Evolutionary conservation across 2,113 vertebrate genomes (phyloP), one percentile per base, ranked within the genome.

Genomic region (Orientallactaga bullata): DNA sequence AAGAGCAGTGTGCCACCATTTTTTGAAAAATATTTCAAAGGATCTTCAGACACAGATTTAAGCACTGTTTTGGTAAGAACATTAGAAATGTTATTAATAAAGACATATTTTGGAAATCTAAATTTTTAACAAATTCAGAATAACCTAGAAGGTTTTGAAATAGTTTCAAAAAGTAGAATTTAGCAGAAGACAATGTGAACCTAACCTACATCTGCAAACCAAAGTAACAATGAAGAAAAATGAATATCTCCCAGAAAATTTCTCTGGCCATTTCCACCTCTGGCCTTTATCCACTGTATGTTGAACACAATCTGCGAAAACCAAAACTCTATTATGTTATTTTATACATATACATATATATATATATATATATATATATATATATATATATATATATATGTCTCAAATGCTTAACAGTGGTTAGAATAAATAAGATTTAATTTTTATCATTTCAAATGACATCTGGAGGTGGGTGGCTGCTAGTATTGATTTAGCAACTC

Each of bases 391-490:
- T 20, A 58, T 13, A 37, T 21, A 30, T 12, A 82, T 24, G 15
- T 0, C 26, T 28, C 16, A 85, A 42, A 84, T 71, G 80, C 18
- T 71, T 42, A 71, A 85, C 74, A 89, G 37, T 84, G 66, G 72
- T 13, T 80, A 93, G 93, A 95, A 84, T 89, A 95, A 92, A 94
- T 82, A 90, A 8, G 32, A 84, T 78, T 86, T 84, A 83, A 78
- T 94, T 91, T 96, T 94, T 93, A 74, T 80, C 73, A 80, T 23
- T 91, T 84, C 78, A 72, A 68, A 93, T 91, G 92, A 85, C 88
- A 96, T 89, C 90, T 97, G 94, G 90, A 95, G 1, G 90, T 96
- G 85, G 92, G 96, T 35, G 81, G 88, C 65, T 81, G 37, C 71
- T 87, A 72, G 32, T 66, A 65, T 32, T 55, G 65, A 74, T 76